These are phyloP conservation scores for Eulemur mongoz DNA, from an alignment of 2,797 vertebrate genomes.

Conservation along the genomic window DNA sequence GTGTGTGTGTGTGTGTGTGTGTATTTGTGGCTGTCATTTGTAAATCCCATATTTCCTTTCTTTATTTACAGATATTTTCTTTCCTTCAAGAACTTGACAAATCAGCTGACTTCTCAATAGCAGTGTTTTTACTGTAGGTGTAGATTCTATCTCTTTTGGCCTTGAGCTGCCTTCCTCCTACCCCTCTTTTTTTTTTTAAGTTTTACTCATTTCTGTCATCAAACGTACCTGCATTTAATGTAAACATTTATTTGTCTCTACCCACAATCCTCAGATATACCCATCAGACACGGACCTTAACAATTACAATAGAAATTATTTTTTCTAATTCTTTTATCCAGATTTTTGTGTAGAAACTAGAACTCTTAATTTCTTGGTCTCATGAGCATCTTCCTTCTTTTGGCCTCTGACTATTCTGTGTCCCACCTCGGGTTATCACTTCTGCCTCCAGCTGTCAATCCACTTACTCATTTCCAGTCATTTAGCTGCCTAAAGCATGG, in stretches of 20 bases:
- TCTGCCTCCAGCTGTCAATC: neutral
- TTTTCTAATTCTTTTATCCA: neutral
- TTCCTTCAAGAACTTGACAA: neutral
- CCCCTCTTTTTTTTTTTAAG: neutral
- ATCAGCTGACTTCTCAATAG: neutral
- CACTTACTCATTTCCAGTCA: neutral
- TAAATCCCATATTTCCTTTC: neutral
- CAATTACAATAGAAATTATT: neutral
- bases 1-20: neutral
- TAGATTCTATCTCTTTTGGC: neutral
- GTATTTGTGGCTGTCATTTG: neutral
- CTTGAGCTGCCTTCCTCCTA: neutral
- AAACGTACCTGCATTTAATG: neutral
- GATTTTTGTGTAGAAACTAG: neutral
- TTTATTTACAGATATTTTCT: constrained; percentile 34
- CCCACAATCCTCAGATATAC: neutral
- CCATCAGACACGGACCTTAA: neutral
- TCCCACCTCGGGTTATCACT: neutral
- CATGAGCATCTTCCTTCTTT: neutral
- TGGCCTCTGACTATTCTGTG: neutral
- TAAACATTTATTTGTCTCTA: neutral
- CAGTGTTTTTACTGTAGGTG: neutral
- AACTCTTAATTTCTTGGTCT: neutral
- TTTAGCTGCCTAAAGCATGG: neutral
- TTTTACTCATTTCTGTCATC: neutral